A percentile compares a stretch with the other conserved stretches of the same genome.
Evolutionary conservation across 2,113 vertebrate species (phyloP).

Genomic region (Xiphophorus maculatus): DNA sequence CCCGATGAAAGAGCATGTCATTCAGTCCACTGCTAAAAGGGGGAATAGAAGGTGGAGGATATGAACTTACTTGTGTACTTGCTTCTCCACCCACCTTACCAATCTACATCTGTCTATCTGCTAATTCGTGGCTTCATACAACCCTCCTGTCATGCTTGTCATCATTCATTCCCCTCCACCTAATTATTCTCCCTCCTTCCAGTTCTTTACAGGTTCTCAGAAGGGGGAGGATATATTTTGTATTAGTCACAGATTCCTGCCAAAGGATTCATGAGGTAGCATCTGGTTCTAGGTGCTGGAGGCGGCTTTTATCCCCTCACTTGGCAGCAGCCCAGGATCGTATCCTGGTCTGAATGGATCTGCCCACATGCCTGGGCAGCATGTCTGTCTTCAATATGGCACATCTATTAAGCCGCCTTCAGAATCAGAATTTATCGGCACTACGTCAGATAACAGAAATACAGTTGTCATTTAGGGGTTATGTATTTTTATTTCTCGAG

Average conservation of each 20-base stretch:
- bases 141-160: constrained; percentile 29
- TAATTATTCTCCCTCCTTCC: background rate
- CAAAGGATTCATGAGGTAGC: constrained; percentile 57
- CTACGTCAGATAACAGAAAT: background rate
- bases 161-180: constrained; percentile 21
- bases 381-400: background rate
- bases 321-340: constrained; percentile 44
- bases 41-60: background rate
- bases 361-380: constrained; percentile 17
- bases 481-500: background rate
- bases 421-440: background rate
- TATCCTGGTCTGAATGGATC: constrained; percentile 17
- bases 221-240: constrained; percentile 27
- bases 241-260: constrained; percentile 68
- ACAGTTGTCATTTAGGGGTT: background rate
- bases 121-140: constrained; percentile 29
- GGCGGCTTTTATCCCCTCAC: constrained; percentile 39
- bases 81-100: constrained; percentile 14
- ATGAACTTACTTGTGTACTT: constrained; percentile 5
- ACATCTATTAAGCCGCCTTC: background rate
- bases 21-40: constrained; percentile 9
- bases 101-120: constrained; percentile 32
- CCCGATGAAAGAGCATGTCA: constrained; percentile 31
- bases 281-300: constrained; percentile 65
- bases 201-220: constrained; percentile 18